These are phyloP conservation scores for Cyprinodon variegatus DNA, from an alignment of 2,113 vertebrate genomes.

Conservation along the genomic window DNA sequence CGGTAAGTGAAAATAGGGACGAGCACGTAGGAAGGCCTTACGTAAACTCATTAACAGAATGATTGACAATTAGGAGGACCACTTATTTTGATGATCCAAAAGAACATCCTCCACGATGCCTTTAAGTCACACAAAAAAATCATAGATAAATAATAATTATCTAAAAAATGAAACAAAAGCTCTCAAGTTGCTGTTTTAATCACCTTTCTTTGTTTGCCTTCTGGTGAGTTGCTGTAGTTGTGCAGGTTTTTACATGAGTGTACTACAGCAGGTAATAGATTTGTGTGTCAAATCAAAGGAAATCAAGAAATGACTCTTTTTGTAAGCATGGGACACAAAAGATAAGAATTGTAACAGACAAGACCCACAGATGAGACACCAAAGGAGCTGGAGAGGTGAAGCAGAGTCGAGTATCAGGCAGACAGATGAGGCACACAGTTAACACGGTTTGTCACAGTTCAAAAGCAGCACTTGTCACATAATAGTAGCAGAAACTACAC, in stretches of 20 bases:
- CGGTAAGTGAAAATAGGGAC: too few relatives aligned
- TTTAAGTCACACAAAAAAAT: background rate
- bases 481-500: background rate
- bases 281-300: background rate
- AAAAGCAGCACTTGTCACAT: conserved; percentile 4
- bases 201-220: background rate
- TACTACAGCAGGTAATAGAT: background rate
- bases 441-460: conserved; percentile 4
- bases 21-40: too few relatives aligned
- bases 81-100: too few relatives aligned
- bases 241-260: background rate
- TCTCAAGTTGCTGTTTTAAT: background rate
- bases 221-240: background rate
- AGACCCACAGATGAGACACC: background rate
- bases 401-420: background rate
- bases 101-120: too few relatives aligned
- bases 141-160: background rate
- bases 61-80: too few relatives aligned
- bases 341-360: background rate
- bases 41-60: too few relatives aligned
- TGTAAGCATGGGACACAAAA: background rate
- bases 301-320: background rate
- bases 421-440: conserved; percentile 1
- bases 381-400: conserved; percentile 11
- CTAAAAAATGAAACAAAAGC: background rate